Base-by-base conservation (phyloP, 2,888 invertebrate genomes). In the Chaitophorus viminalis region DNA sequence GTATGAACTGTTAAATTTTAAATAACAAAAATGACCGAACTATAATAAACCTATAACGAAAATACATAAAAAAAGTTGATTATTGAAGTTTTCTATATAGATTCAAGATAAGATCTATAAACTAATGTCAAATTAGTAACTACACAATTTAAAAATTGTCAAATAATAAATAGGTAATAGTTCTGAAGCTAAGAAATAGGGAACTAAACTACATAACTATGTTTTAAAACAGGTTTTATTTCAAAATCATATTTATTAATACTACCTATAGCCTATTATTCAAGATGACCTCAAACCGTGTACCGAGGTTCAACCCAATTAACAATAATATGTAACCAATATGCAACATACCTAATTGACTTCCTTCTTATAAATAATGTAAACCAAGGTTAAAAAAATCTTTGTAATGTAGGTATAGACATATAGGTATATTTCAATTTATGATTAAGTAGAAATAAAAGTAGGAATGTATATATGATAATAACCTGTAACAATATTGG, bases 221-320 rank as follows among this genome's bases (percentile, higher is more conserved):
- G n/a, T 31, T 33, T 82, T 72, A n/a, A 29, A 75, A 54, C 74
- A 21, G 74, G 74, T 83, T 60, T 77, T 60, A 39, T 5, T 75
- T 75, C 29, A 74, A 82, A 82, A 74, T 54, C 82, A 52, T 36
- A 54, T 82, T 82, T 60, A 52, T 33, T 9, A 46, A 46, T 46
- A 46, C 46, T 46, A 54, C 17, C 39, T 39, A 39, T 39, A 77
- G 17, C 31, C 3, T 54, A 54, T 60, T 54, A 33, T 60, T 82
- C 54, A 82, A 83, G 74, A 83, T 83, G 74, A 83, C 74, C 83
- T 83, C n/a, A 83, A 83, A 46, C 39, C 46, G 46, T 84, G 17
- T 29, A 74, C 11, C n/a, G 29, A 83, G 39, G 75, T 39, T 60
- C 29, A 83, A 39, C 36, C 17, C 39, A 76, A 8, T 17, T 65